Evolutionary conservation across 2,797 vertebrate genomes (phyloP), one percentile per base, ranked within the genome.

Genomic region (Allobates femoralis): DNA sequence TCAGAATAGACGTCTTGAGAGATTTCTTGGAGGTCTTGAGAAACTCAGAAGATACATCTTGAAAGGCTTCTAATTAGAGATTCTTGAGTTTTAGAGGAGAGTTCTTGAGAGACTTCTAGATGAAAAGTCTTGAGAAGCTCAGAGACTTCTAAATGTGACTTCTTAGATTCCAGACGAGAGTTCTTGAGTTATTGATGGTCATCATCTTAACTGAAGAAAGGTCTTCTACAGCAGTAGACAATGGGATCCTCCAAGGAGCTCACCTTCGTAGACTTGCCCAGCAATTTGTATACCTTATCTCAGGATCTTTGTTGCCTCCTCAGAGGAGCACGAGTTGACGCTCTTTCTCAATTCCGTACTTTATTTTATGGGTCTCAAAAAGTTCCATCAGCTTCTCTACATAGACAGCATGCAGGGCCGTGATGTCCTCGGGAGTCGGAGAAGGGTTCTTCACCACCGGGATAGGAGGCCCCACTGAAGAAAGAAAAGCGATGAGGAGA

Each of bases 301-400:
- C 12, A 3, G 7, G 11, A 62, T 16, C 77, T 41, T 58, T 23
- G 21, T 55, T 15, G 28, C 15, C 1, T 1, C 21, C 56, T 86
- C 79, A 86, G 37, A 60, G 66, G 18, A 86, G 77, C 15, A 86
- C 71, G 15, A 86, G 85, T n/a, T 62, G 56, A 37, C 85, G 19
- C 2, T 82, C 85, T 82, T 76, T 53, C 3, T 73, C 58, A 32
- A 86, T 76, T 5, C 85, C 85, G 37, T 86, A 86, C 8, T 21
- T 34, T 11, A 23, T 32, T 41, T 86, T 86, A 32, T 86, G 71
- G 14, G 41, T 56, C 55, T 81, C 79, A 26, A 76, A 86, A 32
- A 86, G 85, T 16, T 86, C 71, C 58, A 60, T 74, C 5, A 86
- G 79, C 34, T 56, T 81, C n/a, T 81, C 69, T 12, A 86, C 32